These are phyloP conservation scores for Nomada fabriciana DNA, from an alignment of 2,888 invertebrate genomes.

Conservation along the genomic window DNA sequence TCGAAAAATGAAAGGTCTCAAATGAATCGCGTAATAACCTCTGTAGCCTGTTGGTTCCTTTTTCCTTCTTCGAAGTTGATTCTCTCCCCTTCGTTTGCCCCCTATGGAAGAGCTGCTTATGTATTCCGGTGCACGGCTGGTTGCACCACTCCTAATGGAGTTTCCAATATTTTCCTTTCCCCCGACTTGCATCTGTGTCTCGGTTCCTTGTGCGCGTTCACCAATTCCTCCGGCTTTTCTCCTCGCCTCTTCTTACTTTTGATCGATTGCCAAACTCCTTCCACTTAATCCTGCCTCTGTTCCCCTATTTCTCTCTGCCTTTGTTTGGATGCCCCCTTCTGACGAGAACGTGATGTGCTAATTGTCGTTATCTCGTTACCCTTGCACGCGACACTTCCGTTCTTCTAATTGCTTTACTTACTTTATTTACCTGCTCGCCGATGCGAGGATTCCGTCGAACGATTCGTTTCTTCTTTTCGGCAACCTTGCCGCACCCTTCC, in stretches of 20 bases:
- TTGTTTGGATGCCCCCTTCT: constrained; percentile 32
- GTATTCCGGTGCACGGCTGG: constrained; percentile 76
- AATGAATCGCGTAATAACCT: constrained; percentile 82
- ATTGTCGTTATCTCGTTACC: constrained; percentile 66
- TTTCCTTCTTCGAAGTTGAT: constrained; percentile 30
- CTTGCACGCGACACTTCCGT: constrained; percentile 50
- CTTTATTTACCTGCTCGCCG: constrained; percentile 5
- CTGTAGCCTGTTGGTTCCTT: constrained; percentile 50
- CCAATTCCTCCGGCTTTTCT: neutral
- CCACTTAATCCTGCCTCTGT: constrained; percentile 7
- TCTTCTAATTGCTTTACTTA: constrained; percentile 44
- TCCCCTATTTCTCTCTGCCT: constrained; percentile 10
- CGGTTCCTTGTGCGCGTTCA: constrained; percentile 22
- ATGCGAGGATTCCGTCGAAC: neutral
- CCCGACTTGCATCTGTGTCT: constrained; percentile 56
- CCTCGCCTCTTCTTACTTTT: constrained; percentile 48
- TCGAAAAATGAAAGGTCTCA: constrained; percentile 75
- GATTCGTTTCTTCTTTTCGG: neutral
- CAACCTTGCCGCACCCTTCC: neutral
- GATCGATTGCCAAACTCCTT: constrained; percentile 65
- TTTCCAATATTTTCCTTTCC: constrained; percentile 79
- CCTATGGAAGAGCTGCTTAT: constrained; percentile 75
- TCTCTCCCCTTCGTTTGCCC: constrained; percentile 48
- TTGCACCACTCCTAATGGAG: constrained; percentile 76
- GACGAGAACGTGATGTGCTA: constrained; percentile 50